These are phyloP conservation scores for Mugil cephalus DNA, from an alignment of 2,113 vertebrate species.

Conservation along the genomic window DNA sequence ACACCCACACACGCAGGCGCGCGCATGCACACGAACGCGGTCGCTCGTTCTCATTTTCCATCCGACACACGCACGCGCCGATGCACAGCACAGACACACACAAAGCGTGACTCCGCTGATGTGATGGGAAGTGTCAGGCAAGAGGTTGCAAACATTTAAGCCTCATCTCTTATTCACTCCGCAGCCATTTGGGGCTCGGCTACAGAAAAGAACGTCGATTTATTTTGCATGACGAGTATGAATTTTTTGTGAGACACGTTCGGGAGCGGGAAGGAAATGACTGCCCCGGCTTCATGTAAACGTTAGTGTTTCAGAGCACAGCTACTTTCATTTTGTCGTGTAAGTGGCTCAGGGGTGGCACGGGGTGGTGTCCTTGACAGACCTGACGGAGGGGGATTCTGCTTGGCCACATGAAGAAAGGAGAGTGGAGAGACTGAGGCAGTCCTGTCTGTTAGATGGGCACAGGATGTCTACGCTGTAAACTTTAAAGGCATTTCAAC, in stretches of 20 bases:
- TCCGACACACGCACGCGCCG: not conserved
- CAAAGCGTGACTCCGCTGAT: constrained; percentile 73
- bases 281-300: constrained; percentile 65
- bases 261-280: constrained; percentile 51
- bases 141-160: constrained; percentile 86
- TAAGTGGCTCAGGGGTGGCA: constrained; percentile 57
- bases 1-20: constrained; percentile 18
- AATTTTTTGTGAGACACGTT: constrained; percentile 85
- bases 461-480: constrained; percentile 10
- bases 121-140: constrained; percentile 85
- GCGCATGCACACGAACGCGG: constrained; percentile 6
- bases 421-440: not conserved
- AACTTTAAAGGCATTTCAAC: constrained; percentile 14
- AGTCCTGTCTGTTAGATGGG: not conserved
- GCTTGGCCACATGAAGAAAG: constrained; percentile 38
- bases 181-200: constrained; percentile 81
- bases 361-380: constrained; percentile 55
- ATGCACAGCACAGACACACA: constrained; percentile 39
- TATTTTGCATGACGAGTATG: constrained; percentile 89
- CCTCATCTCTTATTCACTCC: constrained; percentile 86
- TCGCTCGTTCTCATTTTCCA: not conserved
- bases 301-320: constrained; percentile 62
- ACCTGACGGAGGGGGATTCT: constrained; percentile 23
- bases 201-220: constrained; percentile 82
- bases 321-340: constrained; percentile 51